Evolutionary conservation across 2,797 vertebrate genomes (phyloP), one percentile per base, ranked within the genome.

Genomic region (Sorex maritimensis): DNA sequence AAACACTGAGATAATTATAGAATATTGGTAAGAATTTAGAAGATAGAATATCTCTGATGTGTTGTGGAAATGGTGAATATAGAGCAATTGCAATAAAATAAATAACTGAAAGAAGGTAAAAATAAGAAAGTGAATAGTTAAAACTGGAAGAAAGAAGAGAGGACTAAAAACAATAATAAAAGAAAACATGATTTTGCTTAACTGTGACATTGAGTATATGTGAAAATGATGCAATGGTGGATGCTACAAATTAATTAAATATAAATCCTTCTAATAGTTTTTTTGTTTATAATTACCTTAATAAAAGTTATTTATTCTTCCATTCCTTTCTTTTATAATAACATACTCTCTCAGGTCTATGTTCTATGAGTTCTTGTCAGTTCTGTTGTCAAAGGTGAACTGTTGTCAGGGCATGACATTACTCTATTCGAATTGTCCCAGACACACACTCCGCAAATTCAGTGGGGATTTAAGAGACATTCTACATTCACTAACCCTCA

Each of bases 1-100:
- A 73, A 38, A 52, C n/a, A 81, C 41, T 67, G 34, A 91, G 78
- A 49, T 73, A 68, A 83, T 84, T 69, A 81, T 6, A 85, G 44
- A 34, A 61, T 52, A 74, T 9, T 9, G 6, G 34, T 44, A 17
- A 75, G 61, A 69, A 69, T 85, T 41, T 3, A 74, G 3, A 21
- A 77, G 23, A 81, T 38, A 49, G 17, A 86, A n/a, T 0, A 8
- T 46, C 28, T 13, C 28, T 13, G 63, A 61, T 5, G 52, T 34
- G 55, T 41, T 38, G 15, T 77, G 23, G 1, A 21, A 55, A 17
- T 44, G 77, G 15, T 13, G 21, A 21, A 63, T 11, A 65, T 30
- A 1, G 10, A 65, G 55, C 13, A 55, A 58, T 81, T 80, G 12
- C 19, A 79, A 28, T 38, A 44, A 44, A 85, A 14, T 11, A 17